Evolutionary conservation across 2,888 invertebrate genomes (phyloP).

Genomic region (Dryobotodes eremita): DNA sequence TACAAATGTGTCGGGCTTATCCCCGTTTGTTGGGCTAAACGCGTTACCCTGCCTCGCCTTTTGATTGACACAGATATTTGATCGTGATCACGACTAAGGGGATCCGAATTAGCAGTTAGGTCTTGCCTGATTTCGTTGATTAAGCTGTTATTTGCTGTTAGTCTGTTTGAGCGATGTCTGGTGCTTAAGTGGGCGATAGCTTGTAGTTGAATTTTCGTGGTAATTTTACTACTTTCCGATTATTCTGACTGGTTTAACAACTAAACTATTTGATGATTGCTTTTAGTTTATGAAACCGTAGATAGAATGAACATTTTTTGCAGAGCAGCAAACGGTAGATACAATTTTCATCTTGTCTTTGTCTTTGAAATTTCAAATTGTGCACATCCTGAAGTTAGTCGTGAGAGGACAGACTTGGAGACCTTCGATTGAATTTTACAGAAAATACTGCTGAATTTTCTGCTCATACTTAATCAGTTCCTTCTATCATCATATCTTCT

Average conservation of each 20-base stretch:
- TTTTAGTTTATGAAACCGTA: neutral
- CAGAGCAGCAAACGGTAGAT: neutral
- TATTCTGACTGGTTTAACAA: slow-evolving; percentile 4
- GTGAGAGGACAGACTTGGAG: neutral
- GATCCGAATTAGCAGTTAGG: slow-evolving; percentile 53
- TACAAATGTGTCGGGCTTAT: slow-evolving; percentile 82
- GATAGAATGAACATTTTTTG: neutral
- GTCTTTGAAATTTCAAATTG: slow-evolving; percentile 19
- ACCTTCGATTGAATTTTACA: slow-evolving; percentile 26
- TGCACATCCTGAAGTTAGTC: neutral
- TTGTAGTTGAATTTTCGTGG: slow-evolving; percentile 13
- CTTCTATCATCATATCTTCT: neutral
- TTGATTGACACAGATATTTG: slow-evolving; percentile 86
- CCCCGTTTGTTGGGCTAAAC: slow-evolving; percentile 79
- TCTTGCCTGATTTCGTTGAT: slow-evolving; percentile 58
- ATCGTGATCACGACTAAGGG: slow-evolving; percentile 66
- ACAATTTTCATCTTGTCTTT: neutral
- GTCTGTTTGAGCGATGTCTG: slow-evolving; percentile 12
- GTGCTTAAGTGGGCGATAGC: slow-evolving; percentile 32
- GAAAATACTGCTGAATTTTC: slow-evolving; percentile 23
- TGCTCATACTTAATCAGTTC: neutral
- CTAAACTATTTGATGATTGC: neutral
- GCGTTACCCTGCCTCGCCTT: slow-evolving; percentile 68
- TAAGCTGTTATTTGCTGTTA: slow-evolving; percentile 49
- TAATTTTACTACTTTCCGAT: slow-evolving; percentile 14